These are phyloP conservation scores for Ia io DNA, from an alignment of 2,113 vertebrate genomes.

Conservation along the genomic window DNA sequence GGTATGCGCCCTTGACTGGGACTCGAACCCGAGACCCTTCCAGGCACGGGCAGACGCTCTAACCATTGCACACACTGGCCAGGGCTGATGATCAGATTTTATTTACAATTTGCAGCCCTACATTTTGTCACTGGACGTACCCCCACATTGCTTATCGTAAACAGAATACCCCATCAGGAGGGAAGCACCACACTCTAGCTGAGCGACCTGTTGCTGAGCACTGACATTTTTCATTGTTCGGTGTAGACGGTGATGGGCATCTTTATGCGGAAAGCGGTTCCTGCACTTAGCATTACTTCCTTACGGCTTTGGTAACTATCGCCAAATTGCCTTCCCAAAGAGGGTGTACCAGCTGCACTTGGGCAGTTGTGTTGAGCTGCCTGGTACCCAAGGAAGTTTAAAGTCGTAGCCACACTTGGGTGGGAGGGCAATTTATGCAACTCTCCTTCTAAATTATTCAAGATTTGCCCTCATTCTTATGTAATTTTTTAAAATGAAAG, in stretches of 20 bases:
- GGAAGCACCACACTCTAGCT: too few species aligned
- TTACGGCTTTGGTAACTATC: not conserved
- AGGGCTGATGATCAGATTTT: not conserved
- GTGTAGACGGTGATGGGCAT: not conserved
- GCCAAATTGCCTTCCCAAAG: not conserved
- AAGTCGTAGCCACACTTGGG: not conserved
- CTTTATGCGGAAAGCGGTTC: not conserved
- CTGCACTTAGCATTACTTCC: not conserved
- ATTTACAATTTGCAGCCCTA: not conserved
- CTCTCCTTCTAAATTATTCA: not conserved
- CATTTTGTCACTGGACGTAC: not conserved
- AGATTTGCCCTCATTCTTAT: not conserved
- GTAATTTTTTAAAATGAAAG: not conserved
- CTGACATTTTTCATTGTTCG: not conserved
- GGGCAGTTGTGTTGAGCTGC: not conserved
- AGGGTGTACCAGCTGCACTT: not conserved
- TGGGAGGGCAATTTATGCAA: not conserved
- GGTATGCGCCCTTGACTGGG: too few species aligned
- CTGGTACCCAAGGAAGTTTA: not conserved
- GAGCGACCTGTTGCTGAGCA: not conserved
- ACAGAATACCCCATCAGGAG: not conserved
- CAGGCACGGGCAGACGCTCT: too few species aligned
- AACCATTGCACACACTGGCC: too few species aligned
- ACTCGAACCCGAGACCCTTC: too few species aligned
- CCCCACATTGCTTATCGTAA: not conserved